phyloP scores from a whole-genome alignment of 2,113 vertebrate species.

The Alexandromys fortis region DNA sequence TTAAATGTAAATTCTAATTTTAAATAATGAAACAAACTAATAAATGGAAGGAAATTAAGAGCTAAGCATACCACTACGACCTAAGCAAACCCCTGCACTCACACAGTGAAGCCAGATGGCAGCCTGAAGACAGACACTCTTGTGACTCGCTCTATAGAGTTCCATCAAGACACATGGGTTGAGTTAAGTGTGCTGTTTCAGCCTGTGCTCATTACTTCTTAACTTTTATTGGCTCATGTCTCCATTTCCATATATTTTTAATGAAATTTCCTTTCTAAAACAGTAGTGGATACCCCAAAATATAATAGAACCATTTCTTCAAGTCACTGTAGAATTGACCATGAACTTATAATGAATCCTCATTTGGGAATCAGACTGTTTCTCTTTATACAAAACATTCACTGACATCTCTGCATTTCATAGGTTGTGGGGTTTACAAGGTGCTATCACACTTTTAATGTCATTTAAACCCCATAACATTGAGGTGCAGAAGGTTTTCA shows the following conservation, averaged over 20 bases:
- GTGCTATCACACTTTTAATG: constrained; percentile 59
- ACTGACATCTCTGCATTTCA: constrained; percentile 15
- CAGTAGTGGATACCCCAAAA: constrained; percentile 68
- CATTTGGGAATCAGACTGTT: constrained; percentile 54
- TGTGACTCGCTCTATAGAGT: constrained; percentile 31
- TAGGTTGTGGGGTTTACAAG: constrained; percentile 44
- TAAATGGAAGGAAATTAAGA: constrained; percentile 71
- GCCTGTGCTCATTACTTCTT: constrained; percentile 77
- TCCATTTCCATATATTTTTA: constrained; percentile 79
- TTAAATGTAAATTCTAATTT: constrained; percentile 70
- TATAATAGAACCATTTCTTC: constrained; percentile 56
- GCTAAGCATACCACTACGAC: constrained; percentile 43
- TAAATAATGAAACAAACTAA: constrained; percentile 72
- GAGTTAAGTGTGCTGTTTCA: constrained; percentile 73
- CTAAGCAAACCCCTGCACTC: constrained; percentile 21
- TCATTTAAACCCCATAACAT: constrained; percentile 47
- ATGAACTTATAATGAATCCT: constrained; percentile 62
- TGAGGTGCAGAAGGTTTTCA: constrained; percentile 30
- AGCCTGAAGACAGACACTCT: constrained; percentile 30
- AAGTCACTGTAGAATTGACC: constrained; percentile 58
- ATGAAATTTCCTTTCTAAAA: constrained; percentile 81
- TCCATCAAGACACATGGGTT: constrained; percentile 50
- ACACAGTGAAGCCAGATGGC: constrained; percentile 41
- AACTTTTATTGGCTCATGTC: constrained; percentile 78
- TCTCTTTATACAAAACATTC: constrained; percentile 47